Evolutionary conservation across 1,140 invertebrate genomes (phyloP).

Genomic region (Acromyrmex echinatior): DNA sequence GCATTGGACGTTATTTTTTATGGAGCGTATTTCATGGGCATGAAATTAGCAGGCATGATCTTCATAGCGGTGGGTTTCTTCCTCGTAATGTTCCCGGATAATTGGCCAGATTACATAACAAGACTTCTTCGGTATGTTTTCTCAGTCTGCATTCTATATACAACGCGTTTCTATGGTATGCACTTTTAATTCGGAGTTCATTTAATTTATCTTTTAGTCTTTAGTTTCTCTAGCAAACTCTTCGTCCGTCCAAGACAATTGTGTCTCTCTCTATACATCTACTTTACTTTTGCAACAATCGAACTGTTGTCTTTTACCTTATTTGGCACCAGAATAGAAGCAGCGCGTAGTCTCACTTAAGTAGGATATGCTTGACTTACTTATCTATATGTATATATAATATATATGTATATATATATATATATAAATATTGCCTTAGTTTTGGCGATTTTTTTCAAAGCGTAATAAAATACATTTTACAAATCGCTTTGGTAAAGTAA

Average conservation of each 20-base stretch:
- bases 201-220: slow-evolving; percentile 77
- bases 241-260: slow-evolving; percentile 67
- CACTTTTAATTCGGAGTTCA: slow-evolving; percentile 78
- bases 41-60: slow-evolving; percentile 97
- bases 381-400: slow-evolving; percentile 28
- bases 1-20: slow-evolving; percentile 95
- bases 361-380: slow-evolving; percentile 68
- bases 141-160: slow-evolving; percentile 58
- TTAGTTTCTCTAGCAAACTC: slow-evolving; percentile 80
- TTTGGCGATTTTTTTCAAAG: slow-evolving; percentile 25
- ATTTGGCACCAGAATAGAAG: slow-evolving; percentile 80
- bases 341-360: slow-evolving; percentile 78
- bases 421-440: slow-evolving; percentile 28
- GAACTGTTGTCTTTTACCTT: slow-evolving; percentile 71
- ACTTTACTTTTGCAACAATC: slow-evolving; percentile 76
- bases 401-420: slow-evolving; percentile 45
- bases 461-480: slow-evolving; percentile 18
- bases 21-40: slow-evolving; percentile 94
- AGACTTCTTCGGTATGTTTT: slow-evolving; percentile 92
- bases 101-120: slow-evolving; percentile 98
- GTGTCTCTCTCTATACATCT: slow-evolving; percentile 65
- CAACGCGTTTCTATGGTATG: slow-evolving; percentile 78
- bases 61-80: slow-evolving; percentile 96
- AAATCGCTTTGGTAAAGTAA: slow-evolving; percentile 31
- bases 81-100: slow-evolving; percentile 97